Evolutionary conservation across 2,797 vertebrate species (phyloP).

Genomic region (Chelidonichthys spinosus): DNA sequence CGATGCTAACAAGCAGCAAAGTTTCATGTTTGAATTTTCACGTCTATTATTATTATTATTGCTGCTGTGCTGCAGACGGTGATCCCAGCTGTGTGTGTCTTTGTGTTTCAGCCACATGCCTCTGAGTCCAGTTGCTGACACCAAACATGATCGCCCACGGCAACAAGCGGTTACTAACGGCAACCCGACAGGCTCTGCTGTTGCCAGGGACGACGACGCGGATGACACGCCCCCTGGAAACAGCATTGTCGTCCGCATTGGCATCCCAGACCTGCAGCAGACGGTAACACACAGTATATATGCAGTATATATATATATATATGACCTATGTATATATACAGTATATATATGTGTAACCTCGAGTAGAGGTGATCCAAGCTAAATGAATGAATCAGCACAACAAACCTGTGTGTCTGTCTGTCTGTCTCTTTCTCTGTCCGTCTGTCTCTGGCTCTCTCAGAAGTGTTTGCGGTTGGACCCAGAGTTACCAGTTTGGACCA

Average conservation of each 20-base stretch:
- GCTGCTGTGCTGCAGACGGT: not conserved
- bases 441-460: conserved; percentile 78
- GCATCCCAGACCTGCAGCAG: conserved; percentile 97
- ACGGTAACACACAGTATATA: conserved; percentile 84
- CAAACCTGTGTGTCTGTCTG: conserved; percentile 66
- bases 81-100: conserved; percentile 5
- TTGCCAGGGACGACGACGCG: conserved; percentile 84
- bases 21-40: not conserved
- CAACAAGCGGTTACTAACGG: conserved; percentile 87
- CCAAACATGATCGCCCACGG: conserved; percentile 91
- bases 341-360: not conserved
- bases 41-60: not conserved
- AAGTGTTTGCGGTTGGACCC: conserved; percentile 97
- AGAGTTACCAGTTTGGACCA: conserved; percentile 94
- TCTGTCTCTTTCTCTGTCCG: conserved; percentile 61
- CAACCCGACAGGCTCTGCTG: conserved; percentile 84
- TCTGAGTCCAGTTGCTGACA: conserved; percentile 92
- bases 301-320: not conserved
- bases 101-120: conserved; percentile 84
- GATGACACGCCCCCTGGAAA: conserved; percentile 88
- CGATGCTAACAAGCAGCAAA: not conserved
- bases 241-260: conserved; percentile 93
- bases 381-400: conserved; percentile 42
- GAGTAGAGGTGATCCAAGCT: not conserved
- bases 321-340: too few relatives aligned